Percentiles rank a stretch among this genome's conserved stretches.
Evolutionary conservation across 1,140 invertebrate species (phyloP).

Genomic region (Papilio dardanus): DNA sequence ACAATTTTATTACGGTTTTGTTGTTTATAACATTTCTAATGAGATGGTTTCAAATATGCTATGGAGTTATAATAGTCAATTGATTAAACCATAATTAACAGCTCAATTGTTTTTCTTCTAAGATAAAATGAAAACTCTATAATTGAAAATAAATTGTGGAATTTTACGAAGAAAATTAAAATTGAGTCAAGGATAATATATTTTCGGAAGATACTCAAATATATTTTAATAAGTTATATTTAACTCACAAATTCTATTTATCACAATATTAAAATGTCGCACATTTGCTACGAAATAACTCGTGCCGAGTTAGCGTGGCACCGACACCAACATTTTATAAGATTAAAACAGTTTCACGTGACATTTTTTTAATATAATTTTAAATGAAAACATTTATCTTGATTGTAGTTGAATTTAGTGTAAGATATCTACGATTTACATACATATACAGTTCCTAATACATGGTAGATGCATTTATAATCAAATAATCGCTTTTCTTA

Average conservation of each 20-base stretch:
- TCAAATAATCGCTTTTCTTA: background rate
- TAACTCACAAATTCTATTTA: constrained; percentile 2
- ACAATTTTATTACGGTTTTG: background rate
- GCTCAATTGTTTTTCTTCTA: background rate
- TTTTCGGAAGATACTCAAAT: background rate
- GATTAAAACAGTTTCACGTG: background rate
- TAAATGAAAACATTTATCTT: background rate
- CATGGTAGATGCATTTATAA: no score
- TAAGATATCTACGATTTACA: background rate
- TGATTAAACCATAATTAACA: no score
- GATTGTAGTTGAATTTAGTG: background rate
- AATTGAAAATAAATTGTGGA: background rate
- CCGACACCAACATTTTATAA: background rate
- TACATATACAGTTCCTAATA: background rate
- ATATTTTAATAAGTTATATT: constrained; percentile 16
- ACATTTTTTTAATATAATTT: background rate
- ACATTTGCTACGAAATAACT: constrained; percentile 5
- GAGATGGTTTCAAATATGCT: background rate
- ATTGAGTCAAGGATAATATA: background rate
- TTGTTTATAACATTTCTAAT: background rate
- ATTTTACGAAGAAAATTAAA: background rate
- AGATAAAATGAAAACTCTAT: background rate
- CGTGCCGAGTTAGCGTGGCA: background rate
- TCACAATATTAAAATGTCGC: constrained; percentile 3
- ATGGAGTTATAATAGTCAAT: background rate